Evolutionary conservation across 2,888 invertebrate species (phyloP).

Genomic region (Phyllotreta cruciferae): DNA sequence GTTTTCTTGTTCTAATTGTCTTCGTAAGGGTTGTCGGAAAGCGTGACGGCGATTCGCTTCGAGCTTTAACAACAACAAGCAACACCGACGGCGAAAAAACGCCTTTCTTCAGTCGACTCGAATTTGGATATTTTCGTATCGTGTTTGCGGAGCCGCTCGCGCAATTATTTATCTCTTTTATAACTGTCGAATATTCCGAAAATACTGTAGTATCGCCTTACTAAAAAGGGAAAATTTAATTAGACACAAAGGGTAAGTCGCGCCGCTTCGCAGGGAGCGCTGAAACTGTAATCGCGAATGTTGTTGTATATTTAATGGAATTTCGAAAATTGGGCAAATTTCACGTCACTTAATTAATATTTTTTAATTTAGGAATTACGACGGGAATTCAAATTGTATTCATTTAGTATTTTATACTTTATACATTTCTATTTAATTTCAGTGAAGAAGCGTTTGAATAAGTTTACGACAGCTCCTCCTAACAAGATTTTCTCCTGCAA

Average conservation of each 20-base stretch:
- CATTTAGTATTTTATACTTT: too few species aligned
- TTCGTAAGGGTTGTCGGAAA: slow-evolving; percentile 36
- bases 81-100: slow-evolving; percentile 16
- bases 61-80: slow-evolving; percentile 3
- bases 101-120: slow-evolving; percentile 16
- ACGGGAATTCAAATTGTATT: background rate
- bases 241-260: slow-evolving; percentile 15
- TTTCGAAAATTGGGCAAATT: slow-evolving; percentile 3
- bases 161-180: slow-evolving; percentile 27
- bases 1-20: slow-evolving; percentile 46
- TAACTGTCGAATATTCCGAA: slow-evolving; percentile 14
- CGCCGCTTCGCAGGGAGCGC: too few species aligned
- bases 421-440: too few species aligned
- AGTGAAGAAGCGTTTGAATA: too few species aligned
- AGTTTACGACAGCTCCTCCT: too few species aligned
- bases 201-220: slow-evolving; percentile 12
- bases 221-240: slow-evolving; percentile 19
- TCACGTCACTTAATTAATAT: background rate
- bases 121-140: slow-evolving; percentile 27
- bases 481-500: too few species aligned
- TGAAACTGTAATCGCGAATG: slow-evolving; percentile 5
- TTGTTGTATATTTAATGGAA: background rate
- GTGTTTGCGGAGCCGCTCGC: slow-evolving; percentile 9
- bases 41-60: slow-evolving; percentile 35
- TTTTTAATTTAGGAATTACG: background rate